phyloP scores from a whole-genome alignment of 1,140 invertebrate species.

The Drosophila auraria region DNA sequence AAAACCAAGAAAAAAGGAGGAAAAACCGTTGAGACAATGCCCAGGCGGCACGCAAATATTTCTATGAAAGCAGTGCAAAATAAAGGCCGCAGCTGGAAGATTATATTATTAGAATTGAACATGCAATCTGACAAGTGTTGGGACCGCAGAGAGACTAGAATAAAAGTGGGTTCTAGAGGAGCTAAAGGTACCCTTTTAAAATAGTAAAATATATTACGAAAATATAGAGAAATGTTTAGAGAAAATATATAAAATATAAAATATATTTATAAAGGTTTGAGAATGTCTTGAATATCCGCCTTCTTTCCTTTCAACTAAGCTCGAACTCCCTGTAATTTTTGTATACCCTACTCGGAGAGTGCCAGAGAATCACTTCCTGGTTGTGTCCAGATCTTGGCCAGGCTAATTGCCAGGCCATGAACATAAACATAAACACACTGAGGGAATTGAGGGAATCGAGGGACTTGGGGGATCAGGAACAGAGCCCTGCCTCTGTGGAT shows the following conservation, averaged over 20 bases:
- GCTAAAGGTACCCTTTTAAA: background rate
- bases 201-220: background rate
- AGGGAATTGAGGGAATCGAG: conserved; percentile 5
- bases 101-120: conserved; percentile 84
- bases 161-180: background rate
- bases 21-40: conserved; percentile 51
- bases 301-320: background rate
- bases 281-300: background rate
- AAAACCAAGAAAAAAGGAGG: conserved; percentile 4
- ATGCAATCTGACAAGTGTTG: conserved; percentile 84
- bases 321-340: background rate
- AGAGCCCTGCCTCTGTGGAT: conserved; percentile 35
- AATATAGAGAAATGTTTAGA: background rate
- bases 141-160: background rate
- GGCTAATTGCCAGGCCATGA: conserved; percentile 67
- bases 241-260: no score
- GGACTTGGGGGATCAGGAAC: background rate
- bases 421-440: conserved; percentile 34
- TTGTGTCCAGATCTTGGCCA: conserved; percentile 59
- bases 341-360: conserved; percentile 19
- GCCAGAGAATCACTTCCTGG: conserved; percentile 60
- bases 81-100: conserved; percentile 47
- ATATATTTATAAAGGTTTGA: background rate
- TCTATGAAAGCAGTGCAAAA: conserved; percentile 43
- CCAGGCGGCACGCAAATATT: conserved; percentile 77